Evolutionary conservation across 2,113 vertebrate genomes (phyloP), one percentile per base, ranked within the genome.

Genomic region (Serinus canaria): DNA sequence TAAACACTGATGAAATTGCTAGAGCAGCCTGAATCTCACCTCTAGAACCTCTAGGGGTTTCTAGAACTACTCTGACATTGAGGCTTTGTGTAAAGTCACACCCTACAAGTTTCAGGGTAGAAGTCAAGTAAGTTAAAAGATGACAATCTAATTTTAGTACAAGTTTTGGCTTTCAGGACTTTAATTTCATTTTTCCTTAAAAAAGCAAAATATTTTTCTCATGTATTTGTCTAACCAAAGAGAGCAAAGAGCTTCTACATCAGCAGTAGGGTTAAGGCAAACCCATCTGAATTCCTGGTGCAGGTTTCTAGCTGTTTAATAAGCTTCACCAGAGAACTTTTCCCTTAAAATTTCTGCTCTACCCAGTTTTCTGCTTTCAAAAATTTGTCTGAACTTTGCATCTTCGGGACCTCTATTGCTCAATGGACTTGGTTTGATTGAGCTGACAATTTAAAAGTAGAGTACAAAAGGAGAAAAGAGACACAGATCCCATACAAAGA

Each of bases 401-500:
- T 44, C 39, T 72, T 52, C 0, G 0, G 11, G 66, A 60, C 20
- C 7, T 73, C 37, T 20, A 7, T 4, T 64, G 53, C 17, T 60
- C 56, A n/a, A 11, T 18, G 23, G 47, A n/a, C 31, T 58, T 69
- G 49, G 37, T 58, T 55, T 77, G 23, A 74, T 43, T 16, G 30
- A 50, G 33, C 6, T 47, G 22, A 56, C 33, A 67, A 39, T 41
- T 55, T 63, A 39, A 25, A 60, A 73, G 25, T 3, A 58, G 12
- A 49, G 24, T 3, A 22, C n/a, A 78, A 81, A 83, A 88, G 33
- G 30, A 15, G 10, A 68, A 64, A 66, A 80, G 37, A 64, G 9
- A 56, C 7, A 39, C 15, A 25, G 31, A 49, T n/a, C 13, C 41
- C 13, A 16, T 3, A 68, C 5, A 23, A 0, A 53, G 3, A 50